A percentile compares a stretch with the other conserved stretches of the same genome.
These are phyloP conservation scores for Proisotoma minuta DNA, from an alignment of 2,888 invertebrate species.

Conservation along the genomic window DNA sequence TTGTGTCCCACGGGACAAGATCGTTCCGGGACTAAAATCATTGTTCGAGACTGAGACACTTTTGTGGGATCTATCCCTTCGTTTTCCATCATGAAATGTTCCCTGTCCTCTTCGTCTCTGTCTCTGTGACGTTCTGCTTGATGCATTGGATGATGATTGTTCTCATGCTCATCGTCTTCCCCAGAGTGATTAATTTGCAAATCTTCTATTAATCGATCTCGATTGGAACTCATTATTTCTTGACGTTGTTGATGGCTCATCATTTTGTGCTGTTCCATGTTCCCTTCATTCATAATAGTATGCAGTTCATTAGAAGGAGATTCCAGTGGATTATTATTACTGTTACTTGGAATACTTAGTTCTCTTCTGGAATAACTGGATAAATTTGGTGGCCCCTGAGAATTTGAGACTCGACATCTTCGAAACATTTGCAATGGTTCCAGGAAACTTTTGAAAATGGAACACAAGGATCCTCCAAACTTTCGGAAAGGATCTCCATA, in stretches of 20 bases:
- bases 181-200: conserved; percentile 21
- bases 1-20: conserved; percentile 38
- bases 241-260: too few relatives aligned
- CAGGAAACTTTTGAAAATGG: conserved; percentile 39
- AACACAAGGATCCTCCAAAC: conserved; percentile 30
- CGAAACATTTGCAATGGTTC: conserved; percentile 28
- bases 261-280: too few relatives aligned
- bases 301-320: too few relatives aligned
- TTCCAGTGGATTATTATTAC: too few relatives aligned
- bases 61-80: conserved; percentile 17
- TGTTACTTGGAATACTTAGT: too few relatives aligned
- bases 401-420: conserved; percentile 33
- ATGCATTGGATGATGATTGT: conserved; percentile 8
- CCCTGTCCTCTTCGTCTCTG: conserved; percentile 16
- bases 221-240: too few relatives aligned
- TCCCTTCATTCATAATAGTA: too few relatives aligned
- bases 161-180: conserved; percentile 6
- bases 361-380: too few relatives aligned
- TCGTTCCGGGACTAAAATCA: conserved; percentile 44
- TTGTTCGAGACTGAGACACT: conserved; percentile 36
- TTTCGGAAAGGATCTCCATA: conserved; percentile 3
- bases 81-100: background rate
- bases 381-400: conserved; percentile 1
- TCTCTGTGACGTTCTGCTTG: conserved; percentile 5
- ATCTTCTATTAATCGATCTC: too few relatives aligned